Base-by-base conservation (phyloP, 1,140 invertebrate species). In the Drosophila chauvacae region DNA sequence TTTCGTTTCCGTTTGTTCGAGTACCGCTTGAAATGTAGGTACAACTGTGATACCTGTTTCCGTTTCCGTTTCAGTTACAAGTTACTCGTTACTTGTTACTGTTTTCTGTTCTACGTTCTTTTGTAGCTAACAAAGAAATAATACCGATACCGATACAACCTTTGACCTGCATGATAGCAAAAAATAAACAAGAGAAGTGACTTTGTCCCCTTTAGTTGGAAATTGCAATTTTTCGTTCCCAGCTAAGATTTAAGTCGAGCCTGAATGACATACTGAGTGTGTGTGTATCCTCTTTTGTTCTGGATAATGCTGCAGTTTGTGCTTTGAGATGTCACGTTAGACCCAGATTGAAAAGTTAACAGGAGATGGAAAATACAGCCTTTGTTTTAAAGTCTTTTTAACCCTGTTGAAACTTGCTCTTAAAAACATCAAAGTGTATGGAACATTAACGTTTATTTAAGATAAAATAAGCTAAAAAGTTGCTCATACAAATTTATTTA, bases 101-200 rank as follows among this genome's bases (percentile, higher is more conserved):
- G 28, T 35, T 44, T 33, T 53, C 35, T 45, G 26, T 51, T 68
- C 33, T 37, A 9, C 33, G 7, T 35, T 44, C 30, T 51, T 53
- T 42, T 66, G 50, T 86, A 81, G 81, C 66, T 85, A 81, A 85
- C 59, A 56, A 71, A 44, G 37, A 78, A 28, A 70, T 58, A 44
- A 63, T 78, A 62, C 58, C 47, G n/a, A 51, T 60, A 66, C 44
- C 45, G 39, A 57, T 56, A 26, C 63, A 50, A 51, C 61, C 56
- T 73, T 77, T 81, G 66, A 78, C 62, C 83, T 58, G 80, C 83
- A 86, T 86, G 84, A 45, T 64, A 58, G 61, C 41, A 71, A 33
- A 48, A 16, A 45, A 23, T 26, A 64, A 72, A 35, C 47, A 61
- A 68, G 57, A 44, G 59, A 42, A 53, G 18, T 57, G 51, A 60